These are phyloP conservation scores for Diorhabda carinulata DNA, from an alignment of 1,140 invertebrate species.

Conservation along the genomic window DNA sequence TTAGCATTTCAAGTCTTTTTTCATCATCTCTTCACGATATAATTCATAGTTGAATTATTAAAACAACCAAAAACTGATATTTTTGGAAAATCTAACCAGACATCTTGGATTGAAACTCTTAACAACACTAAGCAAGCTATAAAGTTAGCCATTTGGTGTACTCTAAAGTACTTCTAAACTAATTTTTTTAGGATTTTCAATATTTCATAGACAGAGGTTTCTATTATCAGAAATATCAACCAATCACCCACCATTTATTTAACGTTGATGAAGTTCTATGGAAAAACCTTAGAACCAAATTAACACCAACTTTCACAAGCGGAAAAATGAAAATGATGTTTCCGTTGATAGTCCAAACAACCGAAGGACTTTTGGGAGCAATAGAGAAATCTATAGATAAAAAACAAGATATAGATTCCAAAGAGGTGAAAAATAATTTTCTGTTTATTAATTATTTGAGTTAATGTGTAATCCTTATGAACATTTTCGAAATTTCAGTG, in stretches of 20 bases:
- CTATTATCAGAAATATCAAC: slow-evolving; percentile 47
- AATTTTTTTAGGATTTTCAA: slow-evolving; percentile 45
- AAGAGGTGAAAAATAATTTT: slow-evolving; percentile 35
- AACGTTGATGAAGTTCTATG: slow-evolving; percentile 47
- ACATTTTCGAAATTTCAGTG: slow-evolving; percentile 29
- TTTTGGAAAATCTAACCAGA: too few relatives aligned
- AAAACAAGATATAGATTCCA: slow-evolving; percentile 48
- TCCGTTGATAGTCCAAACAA: slow-evolving; percentile 26
- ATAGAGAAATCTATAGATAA: slow-evolving; percentile 20
- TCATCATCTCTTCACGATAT: too few relatives aligned
- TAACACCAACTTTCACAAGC: slow-evolving; percentile 53
- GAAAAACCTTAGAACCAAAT: slow-evolving; percentile 49
- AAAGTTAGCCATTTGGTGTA: background rate
- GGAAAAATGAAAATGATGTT: slow-evolving; percentile 53
- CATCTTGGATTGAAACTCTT: too few relatives aligned
- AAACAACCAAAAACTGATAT: too few relatives aligned
- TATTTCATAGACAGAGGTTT: slow-evolving; percentile 50
- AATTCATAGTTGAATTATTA: too few relatives aligned
- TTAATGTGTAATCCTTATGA: background rate
- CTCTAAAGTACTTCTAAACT: background rate
- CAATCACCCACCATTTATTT: slow-evolving; percentile 51
- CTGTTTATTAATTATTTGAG: background rate
- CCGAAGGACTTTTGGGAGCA: slow-evolving; percentile 44
- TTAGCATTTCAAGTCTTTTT: too few relatives aligned
- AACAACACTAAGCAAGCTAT: too few relatives aligned